Percentiles rank a stretch among this genome's conserved stretches.
phyloP scores from a whole-genome alignment of 1,140 invertebrate species.

The Drosophila paulistorum region DNA sequence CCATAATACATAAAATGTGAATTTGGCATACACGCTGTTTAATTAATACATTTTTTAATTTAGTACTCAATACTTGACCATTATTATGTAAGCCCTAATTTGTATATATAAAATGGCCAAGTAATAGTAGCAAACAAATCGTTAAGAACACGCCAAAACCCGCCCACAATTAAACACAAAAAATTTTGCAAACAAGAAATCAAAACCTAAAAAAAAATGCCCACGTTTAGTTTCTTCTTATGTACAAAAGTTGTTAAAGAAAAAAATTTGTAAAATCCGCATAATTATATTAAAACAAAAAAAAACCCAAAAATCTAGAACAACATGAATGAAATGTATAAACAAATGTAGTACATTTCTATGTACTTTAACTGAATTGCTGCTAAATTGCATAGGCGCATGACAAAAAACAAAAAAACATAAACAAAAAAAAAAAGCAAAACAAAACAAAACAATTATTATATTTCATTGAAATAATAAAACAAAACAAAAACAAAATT shows the following conservation, averaged over 20 bases:
- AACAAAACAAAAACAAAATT: conserved; percentile 60
- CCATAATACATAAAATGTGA: conserved; percentile 47
- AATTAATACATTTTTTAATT: conserved; percentile 51
- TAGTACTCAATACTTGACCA: conserved; percentile 55
- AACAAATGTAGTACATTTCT: conserved; percentile 20
- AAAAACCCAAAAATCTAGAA: conserved; percentile 21
- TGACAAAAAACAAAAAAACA: conserved; percentile 76
- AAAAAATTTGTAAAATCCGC: conserved; percentile 63
- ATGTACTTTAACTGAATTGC: conserved; percentile 65
- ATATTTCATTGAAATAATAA: conserved; percentile 82
- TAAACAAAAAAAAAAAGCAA: conserved; percentile 67
- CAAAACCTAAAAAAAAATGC: not conserved
- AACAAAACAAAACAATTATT: conserved; percentile 73
- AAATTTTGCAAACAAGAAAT: not conserved
- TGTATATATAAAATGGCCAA: conserved; percentile 58
- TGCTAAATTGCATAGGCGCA: conserved; percentile 70
- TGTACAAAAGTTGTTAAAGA: conserved; percentile 71
- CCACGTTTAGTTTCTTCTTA: conserved; percentile 67
- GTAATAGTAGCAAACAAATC: conserved; percentile 51
- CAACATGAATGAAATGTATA: conserved; percentile 59
- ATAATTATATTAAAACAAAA: conserved; percentile 29
- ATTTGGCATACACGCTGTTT: conserved; percentile 57
- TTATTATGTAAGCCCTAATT: conserved; percentile 27
- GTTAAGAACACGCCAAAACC: conserved; percentile 31
- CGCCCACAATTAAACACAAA: conserved; percentile 57